Conservation (phyloP, 2,113 vertebrate species). For the Megatriorchis doriae region DNA sequence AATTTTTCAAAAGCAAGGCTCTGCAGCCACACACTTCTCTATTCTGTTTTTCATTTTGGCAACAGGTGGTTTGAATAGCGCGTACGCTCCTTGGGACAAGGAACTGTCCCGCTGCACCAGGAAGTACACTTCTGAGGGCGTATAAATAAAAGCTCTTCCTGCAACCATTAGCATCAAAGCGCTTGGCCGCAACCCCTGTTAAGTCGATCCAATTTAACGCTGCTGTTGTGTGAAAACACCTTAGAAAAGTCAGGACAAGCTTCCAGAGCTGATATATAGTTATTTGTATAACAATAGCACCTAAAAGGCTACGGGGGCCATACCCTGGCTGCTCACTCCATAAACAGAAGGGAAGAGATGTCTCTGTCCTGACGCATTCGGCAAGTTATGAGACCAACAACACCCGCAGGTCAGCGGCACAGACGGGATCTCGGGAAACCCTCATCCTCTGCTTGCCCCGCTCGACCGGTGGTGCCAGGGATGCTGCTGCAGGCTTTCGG, state of each 20-base stretch:
- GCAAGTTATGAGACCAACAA: neutral
- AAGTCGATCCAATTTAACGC: neutral
- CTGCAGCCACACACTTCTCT: neutral
- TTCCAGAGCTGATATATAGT: neutral
- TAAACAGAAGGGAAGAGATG: neutral
- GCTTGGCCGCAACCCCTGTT: neutral
- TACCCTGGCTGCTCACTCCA: neutral
- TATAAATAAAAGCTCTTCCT: fast-evolving
- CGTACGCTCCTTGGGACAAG: fast-evolving
- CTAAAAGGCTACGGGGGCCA: neutral
- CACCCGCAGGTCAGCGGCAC: neutral
- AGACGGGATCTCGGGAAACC: neutral
- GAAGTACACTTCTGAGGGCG: neutral
- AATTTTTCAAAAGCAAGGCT: neutral
- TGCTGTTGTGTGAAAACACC: neutral
- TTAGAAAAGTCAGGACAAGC: neutral
- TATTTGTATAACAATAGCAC: neutral
- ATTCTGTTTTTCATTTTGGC: fast-evolving
- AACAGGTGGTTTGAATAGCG: fast-evolving
- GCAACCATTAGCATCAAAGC: neutral
- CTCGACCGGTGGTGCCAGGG: neutral
- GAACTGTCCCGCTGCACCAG: neutral
- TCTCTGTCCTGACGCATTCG: neutral
- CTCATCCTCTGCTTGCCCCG: neutral
- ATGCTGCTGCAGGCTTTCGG: neutral